phyloP scores from a whole-genome alignment of 2,113 vertebrate species.

The Sceloporus tristichus region DNA sequence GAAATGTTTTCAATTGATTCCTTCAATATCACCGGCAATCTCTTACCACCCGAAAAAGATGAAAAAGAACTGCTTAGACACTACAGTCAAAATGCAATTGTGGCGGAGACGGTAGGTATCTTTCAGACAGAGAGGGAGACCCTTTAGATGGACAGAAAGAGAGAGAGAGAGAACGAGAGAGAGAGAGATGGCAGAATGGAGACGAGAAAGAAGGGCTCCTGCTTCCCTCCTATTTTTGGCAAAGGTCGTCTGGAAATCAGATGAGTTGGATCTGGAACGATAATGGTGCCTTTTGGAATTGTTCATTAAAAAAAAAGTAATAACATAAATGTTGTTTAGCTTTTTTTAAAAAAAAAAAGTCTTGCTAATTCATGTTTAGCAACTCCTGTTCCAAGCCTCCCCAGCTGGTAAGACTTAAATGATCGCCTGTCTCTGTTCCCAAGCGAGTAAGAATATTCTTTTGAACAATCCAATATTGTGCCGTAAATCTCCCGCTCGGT shows the following conservation, averaged over 20 bases:
- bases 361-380: neutral
- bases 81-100: constrained; percentile 54
- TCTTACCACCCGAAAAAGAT: constrained; percentile 36
- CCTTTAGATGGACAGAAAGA: constrained; percentile 8
- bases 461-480: constrained; percentile 32
- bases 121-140: constrained; percentile 62
- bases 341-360: neutral
- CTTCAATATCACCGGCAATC: neutral
- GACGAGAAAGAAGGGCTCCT: constrained; percentile 40
- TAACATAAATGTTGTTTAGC: neutral
- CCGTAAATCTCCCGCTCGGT: neutral
- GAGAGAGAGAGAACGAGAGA: neutral
- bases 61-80: constrained; percentile 41
- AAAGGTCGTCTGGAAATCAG: constrained; percentile 51
- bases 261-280: neutral
- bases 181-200: constrained; percentile 65
- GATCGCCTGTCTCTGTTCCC: neutral
- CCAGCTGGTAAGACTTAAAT: neutral
- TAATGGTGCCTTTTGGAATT: constrained; percentile 1
- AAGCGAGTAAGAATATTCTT: constrained; percentile 7
- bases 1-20: constrained; percentile 29
- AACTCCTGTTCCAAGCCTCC: neutral
- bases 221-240: constrained; percentile 55
- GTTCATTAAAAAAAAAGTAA: neutral
- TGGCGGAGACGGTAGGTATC: constrained; percentile 60